Evolutionary conservation across 2,888 invertebrate genomes (phyloP).

Genomic region (Dicyrtoma fusca): DNA sequence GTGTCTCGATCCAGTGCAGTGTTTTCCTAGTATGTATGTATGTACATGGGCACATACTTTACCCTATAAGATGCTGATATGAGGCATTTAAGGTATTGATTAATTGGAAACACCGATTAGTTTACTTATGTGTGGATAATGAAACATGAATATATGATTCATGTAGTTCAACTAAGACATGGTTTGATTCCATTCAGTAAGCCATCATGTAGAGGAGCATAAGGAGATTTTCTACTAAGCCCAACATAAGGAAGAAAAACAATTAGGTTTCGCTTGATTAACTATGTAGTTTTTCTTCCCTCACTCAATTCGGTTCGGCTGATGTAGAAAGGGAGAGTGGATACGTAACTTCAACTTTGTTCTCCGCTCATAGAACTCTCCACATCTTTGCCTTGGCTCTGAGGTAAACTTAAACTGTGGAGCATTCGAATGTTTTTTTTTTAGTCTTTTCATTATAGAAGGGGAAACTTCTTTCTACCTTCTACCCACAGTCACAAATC

Average conservation of each 20-base stretch:
- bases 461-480: too few relatives aligned
- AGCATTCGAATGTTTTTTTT: too few relatives aligned
- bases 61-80: too few relatives aligned
- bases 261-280: conserved; percentile 34
- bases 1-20: too few relatives aligned
- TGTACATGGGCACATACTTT: too few relatives aligned
- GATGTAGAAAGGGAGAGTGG: conserved; percentile 31
- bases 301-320: conserved; percentile 27
- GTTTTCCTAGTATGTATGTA: too few relatives aligned
- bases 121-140: conserved; percentile 25
- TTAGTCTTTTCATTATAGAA: not conserved
- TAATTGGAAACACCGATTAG: conserved; percentile 21
- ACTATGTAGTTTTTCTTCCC: conserved; percentile 25
- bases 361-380: not conserved
- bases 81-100: not conserved
- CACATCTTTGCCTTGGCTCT: not conserved
- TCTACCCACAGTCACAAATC: too few relatives aligned
- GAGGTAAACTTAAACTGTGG: too few relatives aligned
- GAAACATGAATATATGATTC: conserved; percentile 38
- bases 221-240: not conserved
- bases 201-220: conserved; percentile 31
- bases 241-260: conserved; percentile 27
- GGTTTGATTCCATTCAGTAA: conserved; percentile 30
- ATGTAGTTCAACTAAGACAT: conserved; percentile 13
- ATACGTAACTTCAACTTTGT: too few relatives aligned